Evolutionary conservation across 2,888 invertebrate genomes (phyloP).

Genomic region (Meganola albula): DNA sequence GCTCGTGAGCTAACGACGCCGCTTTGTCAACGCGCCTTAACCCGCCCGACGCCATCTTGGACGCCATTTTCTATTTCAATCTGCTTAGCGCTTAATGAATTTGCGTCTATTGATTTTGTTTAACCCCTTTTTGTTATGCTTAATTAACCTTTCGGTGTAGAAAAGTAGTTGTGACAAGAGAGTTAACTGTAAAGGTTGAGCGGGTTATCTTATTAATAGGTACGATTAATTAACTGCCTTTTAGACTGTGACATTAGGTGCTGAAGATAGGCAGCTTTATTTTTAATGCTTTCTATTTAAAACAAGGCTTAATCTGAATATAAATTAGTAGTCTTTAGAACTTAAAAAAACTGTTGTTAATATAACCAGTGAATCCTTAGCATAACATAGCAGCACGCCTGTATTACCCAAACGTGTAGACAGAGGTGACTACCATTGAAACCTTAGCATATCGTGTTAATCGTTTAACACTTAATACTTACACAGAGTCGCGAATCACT

Average conservation of each 20-base stretch:
- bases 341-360: too few relatives aligned
- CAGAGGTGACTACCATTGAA: too few relatives aligned
- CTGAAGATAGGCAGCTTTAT: too few relatives aligned
- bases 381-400: too few relatives aligned
- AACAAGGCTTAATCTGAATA: too few relatives aligned
- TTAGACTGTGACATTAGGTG: too few relatives aligned
- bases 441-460: too few relatives aligned
- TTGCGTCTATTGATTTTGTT: conserved; percentile 77
- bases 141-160: conserved; percentile 74
- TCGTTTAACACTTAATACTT: too few relatives aligned
- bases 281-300: too few relatives aligned
- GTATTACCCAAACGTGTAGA: too few relatives aligned
- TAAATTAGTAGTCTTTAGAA: too few relatives aligned
- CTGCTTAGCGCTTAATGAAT: conserved; percentile 77
- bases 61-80: conserved; percentile 75
- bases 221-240: conserved; percentile 24
- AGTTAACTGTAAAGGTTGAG: conserved; percentile 33
- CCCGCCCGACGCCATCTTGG: conserved; percentile 66
- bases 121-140: conserved; percentile 77
- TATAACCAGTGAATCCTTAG: too few relatives aligned
- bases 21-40: conserved; percentile 77
- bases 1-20: conserved; percentile 74
- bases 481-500: conserved; percentile 69
- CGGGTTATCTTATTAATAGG: conserved; percentile 32
- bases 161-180: conserved; percentile 51